A percentile compares a stretch with the other conserved stretches of the same genome.
phyloP scores from a whole-genome alignment of 2,888 invertebrate genomes.

The Tachina grossa region DNA sequence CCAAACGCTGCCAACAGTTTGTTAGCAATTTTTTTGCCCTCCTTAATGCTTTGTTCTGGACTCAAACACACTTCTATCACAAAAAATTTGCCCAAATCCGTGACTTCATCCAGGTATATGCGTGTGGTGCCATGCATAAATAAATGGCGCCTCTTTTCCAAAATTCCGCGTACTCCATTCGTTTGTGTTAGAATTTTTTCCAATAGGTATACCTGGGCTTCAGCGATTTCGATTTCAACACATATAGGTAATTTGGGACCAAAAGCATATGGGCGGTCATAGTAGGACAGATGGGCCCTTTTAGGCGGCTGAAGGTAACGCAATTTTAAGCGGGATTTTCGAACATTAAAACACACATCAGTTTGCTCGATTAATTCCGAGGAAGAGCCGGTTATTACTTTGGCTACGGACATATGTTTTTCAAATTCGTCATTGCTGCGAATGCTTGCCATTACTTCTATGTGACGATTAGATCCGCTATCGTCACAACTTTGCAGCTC shows the following conservation, averaged over 20 bases:
- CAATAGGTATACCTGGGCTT: slow-evolving; percentile 83
- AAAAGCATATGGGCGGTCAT: slow-evolving; percentile 88
- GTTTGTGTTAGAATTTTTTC: slow-evolving; percentile 84
- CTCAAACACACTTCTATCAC: slow-evolving; percentile 86
- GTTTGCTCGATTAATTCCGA: slow-evolving; percentile 79
- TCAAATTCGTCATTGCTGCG: slow-evolving; percentile 83
- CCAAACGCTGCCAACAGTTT: slow-evolving; percentile 84
- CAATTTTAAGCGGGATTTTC: slow-evolving; percentile 79
- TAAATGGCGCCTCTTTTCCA: slow-evolving; percentile 90
- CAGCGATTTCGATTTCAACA: slow-evolving; percentile 85
- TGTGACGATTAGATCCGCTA: slow-evolving; percentile 85
- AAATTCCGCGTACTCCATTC: slow-evolving; percentile 88
- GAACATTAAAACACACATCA: slow-evolving; percentile 81
- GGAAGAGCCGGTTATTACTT: slow-evolving; percentile 70
- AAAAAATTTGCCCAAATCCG: slow-evolving; percentile 86
- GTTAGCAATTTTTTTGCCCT: slow-evolving; percentile 85
- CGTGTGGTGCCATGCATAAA: slow-evolving; percentile 88
- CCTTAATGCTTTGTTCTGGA: slow-evolving; percentile 84
- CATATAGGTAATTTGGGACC: slow-evolving; percentile 93
- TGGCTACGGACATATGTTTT: slow-evolving; percentile 85
- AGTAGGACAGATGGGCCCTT: slow-evolving; percentile 88
- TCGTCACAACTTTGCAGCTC: neutral
- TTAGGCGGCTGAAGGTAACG: slow-evolving; percentile 78
- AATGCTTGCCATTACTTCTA: slow-evolving; percentile 95
- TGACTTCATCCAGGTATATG: slow-evolving; percentile 94